A percentile compares a stretch with the other conserved stretches of the same genome.
phyloP scores from a whole-genome alignment of 2,888 invertebrate species.

The Clepsis dumicolana region DNA sequence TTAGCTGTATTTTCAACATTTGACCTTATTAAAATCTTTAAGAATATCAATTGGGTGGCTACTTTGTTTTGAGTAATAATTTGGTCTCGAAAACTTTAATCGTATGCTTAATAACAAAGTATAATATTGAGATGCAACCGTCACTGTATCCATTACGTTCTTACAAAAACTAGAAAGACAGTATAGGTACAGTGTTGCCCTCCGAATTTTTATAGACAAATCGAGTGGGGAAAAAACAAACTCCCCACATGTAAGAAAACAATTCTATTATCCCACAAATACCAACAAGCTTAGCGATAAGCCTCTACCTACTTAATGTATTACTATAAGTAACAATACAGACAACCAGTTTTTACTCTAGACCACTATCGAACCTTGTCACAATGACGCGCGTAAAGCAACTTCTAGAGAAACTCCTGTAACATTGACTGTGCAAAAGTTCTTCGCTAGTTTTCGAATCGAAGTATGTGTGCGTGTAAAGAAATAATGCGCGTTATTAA shows the following conservation, averaged over 20 bases:
- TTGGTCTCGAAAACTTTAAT: no score
- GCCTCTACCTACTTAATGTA: constrained; percentile 32
- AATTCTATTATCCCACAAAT: constrained; percentile 35
- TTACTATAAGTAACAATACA: constrained; percentile 18
- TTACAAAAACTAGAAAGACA: no score
- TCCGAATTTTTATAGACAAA: no score
- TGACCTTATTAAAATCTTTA: no score
- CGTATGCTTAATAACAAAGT: no score
- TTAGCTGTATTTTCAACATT: no score
- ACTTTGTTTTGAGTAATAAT: no score
- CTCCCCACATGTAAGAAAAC: constrained; percentile 15
- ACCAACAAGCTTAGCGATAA: constrained; percentile 21
- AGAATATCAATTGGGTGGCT: no score
- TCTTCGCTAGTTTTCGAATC: background rate
- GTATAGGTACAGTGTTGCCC: no score
- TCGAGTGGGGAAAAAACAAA: constrained; percentile 8
- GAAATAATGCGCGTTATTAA: constrained; percentile 40
- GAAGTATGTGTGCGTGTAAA: constrained; percentile 4
- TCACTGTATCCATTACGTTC: no score
- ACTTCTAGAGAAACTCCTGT: background rate
- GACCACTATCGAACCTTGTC: background rate
- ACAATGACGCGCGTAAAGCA: background rate
- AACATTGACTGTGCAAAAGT: background rate
- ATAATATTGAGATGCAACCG: no score
- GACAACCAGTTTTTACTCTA: background rate